Evolutionary conservation across 2,113 vertebrate genomes (phyloP).

Genomic region (Coptodon rendalli): DNA sequence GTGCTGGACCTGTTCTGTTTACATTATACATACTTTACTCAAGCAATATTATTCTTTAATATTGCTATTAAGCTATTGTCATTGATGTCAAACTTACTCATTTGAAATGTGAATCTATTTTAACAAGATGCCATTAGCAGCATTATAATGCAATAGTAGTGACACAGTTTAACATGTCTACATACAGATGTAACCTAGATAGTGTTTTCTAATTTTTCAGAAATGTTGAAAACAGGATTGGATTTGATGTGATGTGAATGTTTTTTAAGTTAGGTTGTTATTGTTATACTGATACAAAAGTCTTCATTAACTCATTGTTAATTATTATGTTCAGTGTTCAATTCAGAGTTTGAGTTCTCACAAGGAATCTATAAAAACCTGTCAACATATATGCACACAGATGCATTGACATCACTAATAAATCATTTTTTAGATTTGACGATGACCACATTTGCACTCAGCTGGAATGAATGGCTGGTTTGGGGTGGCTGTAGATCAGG

Average conservation of each 20-base stretch:
- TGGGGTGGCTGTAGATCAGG: background rate
- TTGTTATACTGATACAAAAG: background rate
- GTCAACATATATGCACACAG: background rate
- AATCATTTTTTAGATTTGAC: background rate
- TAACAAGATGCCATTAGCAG: background rate
- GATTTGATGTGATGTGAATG: background rate
- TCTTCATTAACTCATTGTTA: background rate
- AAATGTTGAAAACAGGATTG: background rate
- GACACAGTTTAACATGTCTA: background rate
- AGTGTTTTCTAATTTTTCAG: background rate
- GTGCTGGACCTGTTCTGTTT: background rate
- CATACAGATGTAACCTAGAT: background rate
- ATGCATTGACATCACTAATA: background rate
- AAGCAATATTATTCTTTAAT: background rate
- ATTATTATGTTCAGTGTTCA: background rate
- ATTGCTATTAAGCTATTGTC: background rate
- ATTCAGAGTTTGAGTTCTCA: background rate
- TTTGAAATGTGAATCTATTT: background rate
- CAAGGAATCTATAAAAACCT: background rate
- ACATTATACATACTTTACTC: background rate
- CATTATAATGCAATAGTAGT: background rate
- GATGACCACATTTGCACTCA: background rate
- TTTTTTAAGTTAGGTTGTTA: background rate
- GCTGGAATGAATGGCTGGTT: background rate
- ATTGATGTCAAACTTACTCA: background rate